Percentiles rank a stretch among this genome's conserved stretches.
phyloP scores from a whole-genome alignment of 2,888 invertebrate genomes.

The Monochamus alternatus region DNA sequence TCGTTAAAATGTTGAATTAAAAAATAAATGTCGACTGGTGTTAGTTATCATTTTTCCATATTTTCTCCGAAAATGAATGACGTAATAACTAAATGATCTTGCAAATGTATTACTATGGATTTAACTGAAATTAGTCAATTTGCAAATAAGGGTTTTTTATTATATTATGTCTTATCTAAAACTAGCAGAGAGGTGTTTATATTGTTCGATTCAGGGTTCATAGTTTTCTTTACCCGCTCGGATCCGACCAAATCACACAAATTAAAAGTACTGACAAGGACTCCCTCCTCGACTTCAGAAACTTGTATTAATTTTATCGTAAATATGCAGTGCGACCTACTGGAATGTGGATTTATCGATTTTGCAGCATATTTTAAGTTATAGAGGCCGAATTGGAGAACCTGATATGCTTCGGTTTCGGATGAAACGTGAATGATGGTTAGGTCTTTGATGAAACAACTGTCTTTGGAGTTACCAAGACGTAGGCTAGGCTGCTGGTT shows the following conservation, averaged over 20 bases:
- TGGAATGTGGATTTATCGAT: conserved; percentile 85
- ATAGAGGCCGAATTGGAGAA: conserved; percentile 84
- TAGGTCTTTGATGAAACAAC: conserved; percentile 73
- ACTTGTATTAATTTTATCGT: conserved; percentile 82
- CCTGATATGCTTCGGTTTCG: conserved; percentile 85
- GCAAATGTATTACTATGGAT: too few relatives aligned
- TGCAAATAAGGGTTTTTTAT: too few relatives aligned
- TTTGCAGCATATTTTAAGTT: conserved; percentile 86
- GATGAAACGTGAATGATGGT: conserved; percentile 69
- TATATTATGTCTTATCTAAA: conserved; percentile 68
- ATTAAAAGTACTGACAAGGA: conserved; percentile 73
- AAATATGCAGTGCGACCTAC: conserved; percentile 92
- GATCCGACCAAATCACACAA: conserved; percentile 96
- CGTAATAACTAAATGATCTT: too few relatives aligned
- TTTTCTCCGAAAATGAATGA: too few relatives aligned
- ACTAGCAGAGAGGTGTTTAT: conserved; percentile 93
- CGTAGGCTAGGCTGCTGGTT: conserved; percentile 72
- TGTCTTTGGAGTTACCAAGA: conserved; percentile 57
- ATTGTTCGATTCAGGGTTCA: conserved; percentile 85
- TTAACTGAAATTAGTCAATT: too few relatives aligned
- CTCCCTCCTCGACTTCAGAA: conserved; percentile 65
- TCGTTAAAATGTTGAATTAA: too few relatives aligned
- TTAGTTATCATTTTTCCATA: too few relatives aligned
- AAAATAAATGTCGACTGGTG: too few relatives aligned
- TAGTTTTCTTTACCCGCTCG: conserved; percentile 84